These are phyloP conservation scores for Phalacrocorax carbo DNA, from an alignment of 2,113 vertebrate genomes.

Conservation along the genomic window DNA sequence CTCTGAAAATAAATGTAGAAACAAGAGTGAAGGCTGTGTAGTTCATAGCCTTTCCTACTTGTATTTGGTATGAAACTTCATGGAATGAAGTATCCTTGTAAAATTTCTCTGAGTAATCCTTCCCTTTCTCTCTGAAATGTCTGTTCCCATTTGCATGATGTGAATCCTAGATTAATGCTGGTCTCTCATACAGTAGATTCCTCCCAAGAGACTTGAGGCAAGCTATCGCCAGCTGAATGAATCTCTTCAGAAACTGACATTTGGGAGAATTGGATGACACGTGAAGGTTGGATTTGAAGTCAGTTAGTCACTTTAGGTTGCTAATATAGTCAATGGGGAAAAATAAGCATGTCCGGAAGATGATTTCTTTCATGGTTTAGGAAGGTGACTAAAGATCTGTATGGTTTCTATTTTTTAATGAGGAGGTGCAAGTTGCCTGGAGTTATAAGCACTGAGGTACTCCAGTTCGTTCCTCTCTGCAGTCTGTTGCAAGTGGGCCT, in stretches of 20 bases:
- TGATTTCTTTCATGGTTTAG: neutral
- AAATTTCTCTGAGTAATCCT: neutral
- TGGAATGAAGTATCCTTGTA: neutral
- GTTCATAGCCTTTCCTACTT: neutral
- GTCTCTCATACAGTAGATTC: constrained; percentile 1
- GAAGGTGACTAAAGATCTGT: neutral
- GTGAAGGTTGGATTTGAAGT: constrained; percentile 4
- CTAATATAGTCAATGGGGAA: neutral
- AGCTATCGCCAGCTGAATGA: neutral
- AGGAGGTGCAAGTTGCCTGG: neutral
- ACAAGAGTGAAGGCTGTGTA: neutral
- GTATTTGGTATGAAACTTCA: neutral
- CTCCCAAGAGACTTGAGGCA: neutral
- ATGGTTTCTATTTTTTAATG: neutral
- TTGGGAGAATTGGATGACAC: constrained; percentile 1
- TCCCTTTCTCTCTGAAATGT: neutral
- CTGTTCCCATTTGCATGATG: neutral
- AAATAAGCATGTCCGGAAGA: neutral
- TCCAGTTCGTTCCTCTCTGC: neutral
- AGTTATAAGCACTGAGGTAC: neutral
- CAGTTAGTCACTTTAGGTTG: neutral
- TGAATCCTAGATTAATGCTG: constrained; percentile 1
- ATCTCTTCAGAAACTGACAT: constrained; percentile 23
- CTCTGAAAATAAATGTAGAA: neutral
- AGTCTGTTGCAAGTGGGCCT: neutral